Evolutionary conservation across 2,113 vertebrate genomes (phyloP).

Genomic region (Tympanuchus pallidicinctus): DNA sequence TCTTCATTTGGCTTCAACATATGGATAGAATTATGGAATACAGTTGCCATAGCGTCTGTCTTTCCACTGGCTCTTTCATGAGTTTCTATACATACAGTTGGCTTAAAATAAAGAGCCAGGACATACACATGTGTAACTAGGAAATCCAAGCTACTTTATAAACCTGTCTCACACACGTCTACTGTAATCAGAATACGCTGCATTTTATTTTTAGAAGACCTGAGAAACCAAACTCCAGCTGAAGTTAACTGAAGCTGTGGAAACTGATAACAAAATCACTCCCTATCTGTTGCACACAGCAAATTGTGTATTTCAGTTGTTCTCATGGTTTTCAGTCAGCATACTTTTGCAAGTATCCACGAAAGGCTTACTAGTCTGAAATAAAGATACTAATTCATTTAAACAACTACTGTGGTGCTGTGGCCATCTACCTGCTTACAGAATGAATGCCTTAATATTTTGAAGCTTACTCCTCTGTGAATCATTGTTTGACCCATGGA

Average conservation of each 20-base stretch:
- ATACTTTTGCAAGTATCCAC: background rate
- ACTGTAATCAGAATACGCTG: conserved; percentile 23
- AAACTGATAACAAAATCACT: background rate
- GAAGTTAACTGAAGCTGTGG: conserved; percentile 15
- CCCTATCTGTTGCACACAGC: background rate
- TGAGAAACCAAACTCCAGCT: conserved; percentile 13
- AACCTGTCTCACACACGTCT: background rate
- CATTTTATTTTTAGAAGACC: conserved; percentile 49
- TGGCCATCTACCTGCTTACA: background rate
- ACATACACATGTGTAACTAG: background rate
- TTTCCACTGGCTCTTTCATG: background rate
- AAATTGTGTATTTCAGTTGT: background rate
- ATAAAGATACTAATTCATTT: background rate
- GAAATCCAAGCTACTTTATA: conserved; percentile 26
- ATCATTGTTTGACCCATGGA: background rate
- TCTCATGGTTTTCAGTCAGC: background rate
- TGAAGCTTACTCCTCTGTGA: background rate
- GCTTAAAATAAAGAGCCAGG: background rate
- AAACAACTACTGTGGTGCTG: background rate
- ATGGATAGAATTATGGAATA: background rate
- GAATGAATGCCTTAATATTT: background rate
- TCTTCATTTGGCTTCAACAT: background rate
- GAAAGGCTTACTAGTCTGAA: background rate
- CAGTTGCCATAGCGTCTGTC: background rate
- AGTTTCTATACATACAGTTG: background rate